Evolutionary conservation across 2,797 vertebrate species (phyloP).

Genomic region (Falco rusticolus): DNA sequence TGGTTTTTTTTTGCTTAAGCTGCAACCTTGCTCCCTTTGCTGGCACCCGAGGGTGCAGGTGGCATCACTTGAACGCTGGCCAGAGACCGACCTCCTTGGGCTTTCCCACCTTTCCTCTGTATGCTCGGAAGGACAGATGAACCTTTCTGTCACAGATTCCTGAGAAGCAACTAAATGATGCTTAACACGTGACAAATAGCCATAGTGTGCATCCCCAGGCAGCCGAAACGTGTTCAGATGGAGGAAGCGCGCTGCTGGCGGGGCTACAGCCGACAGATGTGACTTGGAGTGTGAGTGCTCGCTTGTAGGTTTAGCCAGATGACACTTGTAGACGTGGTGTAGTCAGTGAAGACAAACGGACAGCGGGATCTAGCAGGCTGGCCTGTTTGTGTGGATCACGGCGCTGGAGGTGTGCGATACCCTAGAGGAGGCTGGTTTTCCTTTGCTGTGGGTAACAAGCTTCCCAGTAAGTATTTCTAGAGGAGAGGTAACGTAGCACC

Average conservation of each 20-base stretch:
- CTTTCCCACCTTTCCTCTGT: neutral
- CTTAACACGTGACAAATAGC: neutral
- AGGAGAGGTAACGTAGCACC: neutral
- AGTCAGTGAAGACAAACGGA: neutral
- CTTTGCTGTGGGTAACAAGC: neutral
- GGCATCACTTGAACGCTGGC: neutral
- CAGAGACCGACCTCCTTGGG: neutral
- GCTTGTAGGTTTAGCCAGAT: neutral
- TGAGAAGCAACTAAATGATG: neutral
- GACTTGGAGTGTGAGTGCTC: neutral
- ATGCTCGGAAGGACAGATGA: neutral
- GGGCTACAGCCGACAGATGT: neutral
- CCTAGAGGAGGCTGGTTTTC: neutral
- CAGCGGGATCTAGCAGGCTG: neutral
- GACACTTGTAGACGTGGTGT: too few species aligned
- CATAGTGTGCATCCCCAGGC: neutral
- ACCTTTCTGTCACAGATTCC: neutral
- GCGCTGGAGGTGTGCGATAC: rapidly evolving
- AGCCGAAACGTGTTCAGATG: neutral
- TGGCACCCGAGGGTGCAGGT: neutral
- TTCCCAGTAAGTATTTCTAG: neutral
- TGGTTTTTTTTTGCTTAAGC: neutral
- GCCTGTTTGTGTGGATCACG: rapidly evolving
- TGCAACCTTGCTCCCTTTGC: neutral
- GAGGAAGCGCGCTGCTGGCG: rapidly evolving